Conservation (phyloP, 1,140 invertebrate species). For the Drosophila nigrodunni region DNA sequence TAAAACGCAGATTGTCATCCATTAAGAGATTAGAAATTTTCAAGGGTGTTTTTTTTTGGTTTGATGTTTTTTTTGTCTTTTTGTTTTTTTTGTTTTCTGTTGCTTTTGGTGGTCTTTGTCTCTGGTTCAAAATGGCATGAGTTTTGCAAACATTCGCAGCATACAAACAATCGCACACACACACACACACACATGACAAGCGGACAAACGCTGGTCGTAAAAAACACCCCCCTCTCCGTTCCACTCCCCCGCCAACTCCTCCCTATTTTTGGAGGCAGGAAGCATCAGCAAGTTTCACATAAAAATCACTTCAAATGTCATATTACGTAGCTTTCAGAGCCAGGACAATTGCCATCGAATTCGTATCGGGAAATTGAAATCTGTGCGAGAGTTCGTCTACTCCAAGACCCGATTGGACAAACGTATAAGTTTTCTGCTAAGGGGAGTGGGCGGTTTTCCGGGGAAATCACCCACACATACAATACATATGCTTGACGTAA, state of each 20-base stretch:
- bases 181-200: conserved; percentile 25
- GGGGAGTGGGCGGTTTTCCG: conserved; percentile 22
- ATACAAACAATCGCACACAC: conserved; percentile 55
- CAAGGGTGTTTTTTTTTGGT: conserved; percentile 67
- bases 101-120: conserved; percentile 63
- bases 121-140: conserved; percentile 64
- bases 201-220: conserved; percentile 56
- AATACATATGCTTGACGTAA: conserved; percentile 82
- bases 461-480: conserved; percentile 56
- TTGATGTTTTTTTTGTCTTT: conserved; percentile 28
- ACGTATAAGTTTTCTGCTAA: conserved; percentile 64
- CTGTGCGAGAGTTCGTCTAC: conserved; percentile 51
- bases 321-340: conserved; percentile 61
- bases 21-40: conserved; percentile 83
- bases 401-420: conserved; percentile 48
- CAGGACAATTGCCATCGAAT: conserved; percentile 75
- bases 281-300: conserved; percentile 79
- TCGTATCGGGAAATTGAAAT: conserved; percentile 81
- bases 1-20: conserved; percentile 83
- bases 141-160: conserved; percentile 69
- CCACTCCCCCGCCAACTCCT: too few relatives aligned
- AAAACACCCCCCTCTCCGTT: conserved; percentile 26
- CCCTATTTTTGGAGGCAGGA: conserved; percentile 44
- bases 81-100: conserved; percentile 30
- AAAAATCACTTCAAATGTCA: conserved; percentile 83